Percentiles rank a stretch among this genome's conserved stretches.
These are phyloP conservation scores for Athetis lepigone DNA, from an alignment of 2,888 invertebrate species.

Conservation along the genomic window DNA sequence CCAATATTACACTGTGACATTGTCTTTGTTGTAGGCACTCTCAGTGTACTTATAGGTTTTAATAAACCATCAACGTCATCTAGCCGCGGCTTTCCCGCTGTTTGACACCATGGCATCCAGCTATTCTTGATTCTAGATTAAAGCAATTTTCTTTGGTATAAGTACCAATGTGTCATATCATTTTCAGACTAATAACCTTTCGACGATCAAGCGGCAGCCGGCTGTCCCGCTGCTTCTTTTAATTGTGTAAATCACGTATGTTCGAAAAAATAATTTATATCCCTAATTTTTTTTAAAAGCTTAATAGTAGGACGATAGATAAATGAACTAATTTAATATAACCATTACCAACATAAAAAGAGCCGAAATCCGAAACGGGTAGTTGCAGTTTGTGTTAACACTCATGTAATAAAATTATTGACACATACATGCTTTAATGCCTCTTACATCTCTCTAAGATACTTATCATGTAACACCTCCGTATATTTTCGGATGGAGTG, in stretches of 20 bases:
- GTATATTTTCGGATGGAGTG: conserved; percentile 9
- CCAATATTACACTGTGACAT: too few species aligned
- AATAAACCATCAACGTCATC: conserved; percentile 16
- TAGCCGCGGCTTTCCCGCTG: conserved; percentile 5
- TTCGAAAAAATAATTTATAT: too few species aligned
- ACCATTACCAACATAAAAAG: too few species aligned
- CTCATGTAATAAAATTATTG: not conserved
- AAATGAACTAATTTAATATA: too few species aligned
- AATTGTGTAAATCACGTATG: too few species aligned
- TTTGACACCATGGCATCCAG: conserved; percentile 2
- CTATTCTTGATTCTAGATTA: conserved; percentile 17
- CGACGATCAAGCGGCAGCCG: too few species aligned
- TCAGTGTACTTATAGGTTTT: not conserved
- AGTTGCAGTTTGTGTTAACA: too few species aligned
- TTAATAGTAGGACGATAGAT: too few species aligned
- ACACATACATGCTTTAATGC: not conserved
- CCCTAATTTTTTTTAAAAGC: too few species aligned
- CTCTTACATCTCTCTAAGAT: conserved; percentile 2
- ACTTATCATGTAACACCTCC: conserved; percentile 9
- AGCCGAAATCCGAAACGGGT: not conserved
- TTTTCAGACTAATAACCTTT: conserved; percentile 12
- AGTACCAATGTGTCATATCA: conserved; percentile 8
- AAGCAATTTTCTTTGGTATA: conserved; percentile 23
- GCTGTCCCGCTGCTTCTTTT: too few species aligned
- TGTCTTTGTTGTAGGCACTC: not conserved